phyloP scores from a whole-genome alignment of 2,797 vertebrate genomes.

The Cirrhinus molitorella region DNA sequence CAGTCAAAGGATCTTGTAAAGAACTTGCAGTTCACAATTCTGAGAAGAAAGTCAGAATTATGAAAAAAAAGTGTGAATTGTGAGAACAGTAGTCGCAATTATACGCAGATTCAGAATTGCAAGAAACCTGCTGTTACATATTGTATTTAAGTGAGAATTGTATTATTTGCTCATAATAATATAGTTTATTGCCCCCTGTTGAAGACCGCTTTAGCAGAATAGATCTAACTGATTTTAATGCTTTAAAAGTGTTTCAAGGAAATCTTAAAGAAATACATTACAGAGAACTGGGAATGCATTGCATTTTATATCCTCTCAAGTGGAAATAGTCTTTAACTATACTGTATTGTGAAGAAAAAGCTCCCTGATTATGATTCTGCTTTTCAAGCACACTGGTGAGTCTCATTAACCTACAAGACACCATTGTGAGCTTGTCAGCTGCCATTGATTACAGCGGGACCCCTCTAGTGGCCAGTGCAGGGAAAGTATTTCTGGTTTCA shows the following conservation, averaged over 20 bases:
- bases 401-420: constrained; percentile 21
- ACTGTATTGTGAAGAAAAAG: constrained; percentile 12
- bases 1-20: not conserved
- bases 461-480: constrained; percentile 34
- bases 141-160: not conserved
- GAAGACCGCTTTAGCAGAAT: not conserved
- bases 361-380: not conserved
- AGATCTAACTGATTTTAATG: not conserved
- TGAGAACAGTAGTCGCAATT: too few species aligned
- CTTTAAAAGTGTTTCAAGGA: not conserved
- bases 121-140: not conserved
- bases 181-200: not conserved
- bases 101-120: too few species aligned
- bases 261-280: constrained; percentile 3
- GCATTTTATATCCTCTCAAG: not conserved
- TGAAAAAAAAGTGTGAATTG: too few species aligned
- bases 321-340: not conserved
- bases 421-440: constrained; percentile 43
- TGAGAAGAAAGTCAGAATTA: too few species aligned
- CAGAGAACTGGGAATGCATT: not conserved
- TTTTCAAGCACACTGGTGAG: constrained; percentile 23
- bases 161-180: not conserved
- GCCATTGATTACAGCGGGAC: constrained; percentile 29
- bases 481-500: constrained; percentile 17
- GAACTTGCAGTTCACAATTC: too few species aligned